Evolutionary conservation across 2,888 invertebrate species (phyloP), one percentile per base, ranked within the genome.

Genomic region (Hydrotaea cyrtoneurina): DNA sequence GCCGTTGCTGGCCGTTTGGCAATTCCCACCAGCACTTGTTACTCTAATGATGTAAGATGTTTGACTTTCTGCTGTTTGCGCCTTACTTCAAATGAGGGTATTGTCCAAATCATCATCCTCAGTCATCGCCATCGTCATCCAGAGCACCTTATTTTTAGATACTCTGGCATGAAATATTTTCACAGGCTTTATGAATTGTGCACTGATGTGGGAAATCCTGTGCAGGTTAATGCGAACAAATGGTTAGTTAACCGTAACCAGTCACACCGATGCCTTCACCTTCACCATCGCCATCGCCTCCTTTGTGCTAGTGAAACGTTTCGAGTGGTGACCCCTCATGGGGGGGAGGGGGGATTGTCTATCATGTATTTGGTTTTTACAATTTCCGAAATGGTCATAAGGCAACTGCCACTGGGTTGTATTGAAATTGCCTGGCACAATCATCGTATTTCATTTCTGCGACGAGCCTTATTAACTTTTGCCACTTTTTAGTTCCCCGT

Each of bases 31-130:
- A 75, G 50, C 50, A 78, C 74, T 82, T 78, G 82, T 78, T 82
- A 72, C 64, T 43, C 50, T 76, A 84, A 81, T 81, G 84, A 84
- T 78, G 77, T 59, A 46, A 43, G 75, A 62, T 53, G 21, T 76
- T 73, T 81, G 72, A 81, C 75, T 80, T 80, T 59, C 8, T 78
- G 64, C 46, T 78, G 36, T 57, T 72, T 66, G 71, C 69, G 78
- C 66, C 73, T 66, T 59, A 26, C 71, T 59, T 57, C 26, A 73
- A 74, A 75, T 76, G 62, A 50, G 66, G 46, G 36, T 74, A 74
- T 59, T 53, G 43, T 43, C 39, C 23, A 59, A 55, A 71, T 55
- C 43, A 26, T 13, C 43, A 59, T 57, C 59, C n/a, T 72, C 36
- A 36, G 73, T 53, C 62, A 62, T n/a, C 31, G 31, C n/a, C 59